phyloP scores from a whole-genome alignment of 1,140 invertebrate species.

The Platyura marginata region DNA sequence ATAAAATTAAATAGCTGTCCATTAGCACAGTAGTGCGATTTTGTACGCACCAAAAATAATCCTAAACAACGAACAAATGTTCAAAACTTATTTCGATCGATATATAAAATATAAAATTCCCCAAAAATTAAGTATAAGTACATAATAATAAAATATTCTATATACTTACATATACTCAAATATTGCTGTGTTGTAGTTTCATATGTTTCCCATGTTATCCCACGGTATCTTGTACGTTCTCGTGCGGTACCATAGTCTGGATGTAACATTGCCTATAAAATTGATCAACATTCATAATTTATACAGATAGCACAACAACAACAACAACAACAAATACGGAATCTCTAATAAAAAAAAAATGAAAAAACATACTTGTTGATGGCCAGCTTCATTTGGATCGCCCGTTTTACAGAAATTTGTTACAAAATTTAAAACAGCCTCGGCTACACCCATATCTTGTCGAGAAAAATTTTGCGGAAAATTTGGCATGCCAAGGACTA shows the following conservation, averaged over 20 bases:
- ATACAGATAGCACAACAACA: too few relatives aligned
- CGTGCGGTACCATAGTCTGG: constrained; percentile 30
- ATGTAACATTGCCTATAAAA: constrained; percentile 13
- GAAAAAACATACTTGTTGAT: background rate
- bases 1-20: too few relatives aligned
- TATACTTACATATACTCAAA: constrained; percentile 46
- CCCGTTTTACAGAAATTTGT: constrained; percentile 58
- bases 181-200: constrained; percentile 58
- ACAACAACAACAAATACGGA: background rate
- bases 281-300: background rate
- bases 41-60: too few relatives aligned
- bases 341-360: background rate
- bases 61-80: too few relatives aligned
- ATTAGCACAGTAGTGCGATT: too few relatives aligned
- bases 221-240: constrained; percentile 37
- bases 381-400: constrained; percentile 36
- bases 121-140: too few relatives aligned
- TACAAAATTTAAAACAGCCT: constrained; percentile 52
- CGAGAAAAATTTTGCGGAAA: constrained; percentile 53
- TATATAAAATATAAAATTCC: too few relatives aligned
- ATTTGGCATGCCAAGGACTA: constrained; percentile 45
- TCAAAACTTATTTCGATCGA: too few relatives aligned
- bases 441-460: constrained; percentile 53
- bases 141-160: too few relatives aligned
- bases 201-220: constrained; percentile 48